Evolutionary conservation across 2,113 vertebrate genomes (phyloP), one percentile per base, ranked within the genome.

Genomic region (Pavo muticus): DNA sequence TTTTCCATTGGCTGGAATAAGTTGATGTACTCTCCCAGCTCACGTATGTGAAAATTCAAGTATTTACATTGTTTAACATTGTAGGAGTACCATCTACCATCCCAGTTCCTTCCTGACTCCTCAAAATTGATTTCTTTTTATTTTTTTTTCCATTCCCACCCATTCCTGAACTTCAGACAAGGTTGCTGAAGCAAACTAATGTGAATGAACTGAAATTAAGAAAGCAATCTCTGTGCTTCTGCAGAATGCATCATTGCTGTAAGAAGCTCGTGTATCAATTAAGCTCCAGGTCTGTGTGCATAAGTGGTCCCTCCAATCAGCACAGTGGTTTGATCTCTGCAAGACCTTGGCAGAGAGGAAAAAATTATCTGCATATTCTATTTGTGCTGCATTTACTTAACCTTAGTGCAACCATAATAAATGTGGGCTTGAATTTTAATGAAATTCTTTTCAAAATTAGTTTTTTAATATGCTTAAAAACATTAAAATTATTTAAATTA

Each of bases 241-340:
- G 73, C 37, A 23, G 64, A 74, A 30, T 6, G 47, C 65, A 68
- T 57, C 52, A 3, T 11, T 82, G 65, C 81, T 63, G 50, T 40
- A 19, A 65, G 69, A 47, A 79, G 67, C 50, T 83, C 44, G 21
- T 70, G 78, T 78, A 70, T 60, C 77, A 48, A 21, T 90, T 82
- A 24, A 18, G 13, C 40, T 79, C 61, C 40, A 11, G 61, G 60
- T 47, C 77, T 29, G 10, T 42, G 65, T 78, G 65, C 73, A 32
- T 84, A 78, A 75, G 61, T 29, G 73, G 73, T 64, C 68, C 37
- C 77, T 91, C 90, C 82, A 83, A 11, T 86, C 94, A 92, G 77
- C 67, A 20, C 60, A 44, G 80, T 19, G 70, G 47, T 69, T 88
- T 91, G 76, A 87, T 84, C 81, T 74, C 80, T 80, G 29, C 47